Evolutionary conservation across 64 coral and sea anemone species (phyloP).

Genomic region (Anthopleura sola): DNA sequence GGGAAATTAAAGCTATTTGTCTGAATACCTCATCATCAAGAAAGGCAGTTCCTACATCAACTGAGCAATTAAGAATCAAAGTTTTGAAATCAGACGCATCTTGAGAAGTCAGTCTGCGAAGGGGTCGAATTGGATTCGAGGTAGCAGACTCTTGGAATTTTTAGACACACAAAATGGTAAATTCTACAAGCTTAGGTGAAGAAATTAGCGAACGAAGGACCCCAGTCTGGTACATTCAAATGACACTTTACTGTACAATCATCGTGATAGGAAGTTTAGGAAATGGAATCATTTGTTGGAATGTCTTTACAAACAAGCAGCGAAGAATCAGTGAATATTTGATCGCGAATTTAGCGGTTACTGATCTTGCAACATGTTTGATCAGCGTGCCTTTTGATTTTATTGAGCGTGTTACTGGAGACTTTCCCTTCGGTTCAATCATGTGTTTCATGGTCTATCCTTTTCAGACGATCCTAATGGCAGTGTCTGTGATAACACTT

Average conservation of each 20-base stretch:
- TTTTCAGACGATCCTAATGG: constrained; percentile 85
- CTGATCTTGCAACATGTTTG: constrained; percentile 68
- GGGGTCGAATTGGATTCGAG: too few species aligned
- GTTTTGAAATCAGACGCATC: too few species aligned
- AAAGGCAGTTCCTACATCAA: too few species aligned
- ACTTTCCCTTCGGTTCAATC: constrained; percentile 70
- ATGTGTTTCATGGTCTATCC: constrained; percentile 86
- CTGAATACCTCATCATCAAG: too few species aligned
- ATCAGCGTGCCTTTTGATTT: constrained; percentile 91
- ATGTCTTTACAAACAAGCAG: constrained; percentile 48
- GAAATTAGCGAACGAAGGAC: not conserved
- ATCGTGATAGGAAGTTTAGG: constrained; percentile 54
- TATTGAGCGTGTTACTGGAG: constrained; percentile 42
- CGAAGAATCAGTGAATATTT: constrained; percentile 75
- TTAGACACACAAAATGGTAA: not conserved
- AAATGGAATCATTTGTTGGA: constrained; percentile 64
- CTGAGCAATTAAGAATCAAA: too few species aligned
- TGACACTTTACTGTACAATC: constrained; percentile 51
- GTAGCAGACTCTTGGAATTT: too few species aligned
- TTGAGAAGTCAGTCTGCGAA: too few species aligned
- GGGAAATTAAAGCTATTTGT: too few species aligned
- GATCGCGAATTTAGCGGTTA: constrained; percentile 79
- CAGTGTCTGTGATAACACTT: constrained; percentile 85
- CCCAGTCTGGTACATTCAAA: not conserved
- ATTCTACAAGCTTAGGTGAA: not conserved